Evolutionary conservation across 37 sponge, comb jelly and placozoan genomes (phyloP), one percentile per base, ranked within the genome.

Genomic region (Chondrilla cf. caribensis): DNA sequence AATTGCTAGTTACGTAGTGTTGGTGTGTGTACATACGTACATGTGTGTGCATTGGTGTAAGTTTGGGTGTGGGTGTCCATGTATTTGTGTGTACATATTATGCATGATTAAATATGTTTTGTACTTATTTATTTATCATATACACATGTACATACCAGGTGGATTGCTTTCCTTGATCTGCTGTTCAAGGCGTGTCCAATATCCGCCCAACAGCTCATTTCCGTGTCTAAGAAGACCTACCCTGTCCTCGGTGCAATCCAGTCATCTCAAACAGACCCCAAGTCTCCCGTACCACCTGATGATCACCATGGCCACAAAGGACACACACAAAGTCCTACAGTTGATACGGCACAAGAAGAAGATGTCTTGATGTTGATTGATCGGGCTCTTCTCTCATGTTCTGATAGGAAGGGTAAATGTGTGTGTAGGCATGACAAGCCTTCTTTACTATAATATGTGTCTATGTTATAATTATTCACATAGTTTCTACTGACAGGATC

Each of bases 151-250:
- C 32, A 28, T 68, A 36, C 32, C 15, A 73, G 76, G 44, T 73
- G 76, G 76, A 73, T 73, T 43, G 76, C 76, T 25, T 73, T 73
- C 76, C 36, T 25, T 38, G 76, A 73, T 42, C 44, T 73, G 7
- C 76, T 73, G 43, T n/a, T 41, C n/a, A 73, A 73, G 25, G 76
- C 76, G 9, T 36, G 36, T n/a, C 76, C 76, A 38, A 1, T 73
- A 11, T 39, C 29, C 2, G 14, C 29, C 3, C 35, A 67, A 17
- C 29, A 67, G 35, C 1, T 33, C 3, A 17, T 67, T 3, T 18
- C n/a, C 33, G 35, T 33, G 35, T 17, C 35, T 17, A 33, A 33
- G 31, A 28, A 26, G 68, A 7, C 35, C 32, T 33, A 67, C 35
- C 68, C 68, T 3, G 68, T 67, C 68, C 35, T 67, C 17, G 68